phyloP scores from a whole-genome alignment of 2,797 vertebrate genomes.

The Acanthurus lineatus region DNA sequence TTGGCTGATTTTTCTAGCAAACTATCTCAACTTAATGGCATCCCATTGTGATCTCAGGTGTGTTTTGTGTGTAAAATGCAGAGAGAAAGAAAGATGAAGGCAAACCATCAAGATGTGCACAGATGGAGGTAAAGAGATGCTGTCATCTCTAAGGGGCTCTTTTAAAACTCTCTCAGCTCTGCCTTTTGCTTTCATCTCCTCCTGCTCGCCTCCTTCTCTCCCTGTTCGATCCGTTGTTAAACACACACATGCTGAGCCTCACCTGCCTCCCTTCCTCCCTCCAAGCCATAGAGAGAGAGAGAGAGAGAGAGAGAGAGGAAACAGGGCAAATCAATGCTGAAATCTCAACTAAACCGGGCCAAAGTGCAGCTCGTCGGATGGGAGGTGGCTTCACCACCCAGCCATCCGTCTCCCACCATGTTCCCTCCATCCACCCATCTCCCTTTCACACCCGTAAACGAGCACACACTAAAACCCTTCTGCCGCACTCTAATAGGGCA shows the following conservation, averaged over 20 bases:
- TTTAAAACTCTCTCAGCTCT: constrained; percentile 57
- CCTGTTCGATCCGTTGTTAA: constrained; percentile 74
- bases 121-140: constrained; percentile 47
- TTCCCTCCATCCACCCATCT: constrained; percentile 66
- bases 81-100: neutral
- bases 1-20: too few species aligned
- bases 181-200: constrained; percentile 64
- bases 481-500: constrained; percentile 80
- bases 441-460: constrained; percentile 76
- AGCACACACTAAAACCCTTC: constrained; percentile 82
- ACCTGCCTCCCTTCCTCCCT: constrained; percentile 55
- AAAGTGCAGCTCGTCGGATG: constrained; percentile 62
- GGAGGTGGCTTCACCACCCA: constrained; percentile 54
- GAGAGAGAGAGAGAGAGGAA: constrained; percentile 47
- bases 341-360: constrained; percentile 79
- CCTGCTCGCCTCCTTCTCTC: constrained; percentile 51
- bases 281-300: constrained; percentile 38
- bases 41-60: neutral
- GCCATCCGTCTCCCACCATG: constrained; percentile 55
- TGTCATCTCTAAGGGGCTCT: constrained; percentile 61
- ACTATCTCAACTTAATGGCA: neutral
- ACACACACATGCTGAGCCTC: constrained; percentile 73
- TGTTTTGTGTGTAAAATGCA: constrained; percentile 22
- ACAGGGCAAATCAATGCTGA: constrained; percentile 83
- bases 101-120: constrained; percentile 25